Conservation (phyloP, 2,797 vertebrate genomes). For the Lacerta bilineata region DNA sequence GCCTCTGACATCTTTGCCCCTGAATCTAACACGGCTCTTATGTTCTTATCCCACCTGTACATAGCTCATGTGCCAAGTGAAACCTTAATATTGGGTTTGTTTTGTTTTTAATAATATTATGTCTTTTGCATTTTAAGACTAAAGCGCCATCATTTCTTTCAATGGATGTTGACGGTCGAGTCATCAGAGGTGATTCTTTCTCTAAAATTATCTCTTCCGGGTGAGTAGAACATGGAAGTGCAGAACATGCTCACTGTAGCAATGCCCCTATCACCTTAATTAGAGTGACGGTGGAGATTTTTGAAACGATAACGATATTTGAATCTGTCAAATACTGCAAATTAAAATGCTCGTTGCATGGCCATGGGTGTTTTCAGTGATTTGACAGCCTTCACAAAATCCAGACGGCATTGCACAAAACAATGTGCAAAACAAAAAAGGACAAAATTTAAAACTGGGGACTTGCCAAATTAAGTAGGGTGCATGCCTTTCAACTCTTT, state of each 20-base stretch:
- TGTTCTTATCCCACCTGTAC: not conserved
- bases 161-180: constrained; percentile 85
- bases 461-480: not conserved
- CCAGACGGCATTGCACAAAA: not conserved
- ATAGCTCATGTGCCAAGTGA: constrained; percentile 13
- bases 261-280: not conserved
- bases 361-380: not conserved
- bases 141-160: constrained; percentile 87
- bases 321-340: too few relatives aligned
- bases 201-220: constrained; percentile 89
- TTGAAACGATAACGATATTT: too few relatives aligned
- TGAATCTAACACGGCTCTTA: too few relatives aligned
- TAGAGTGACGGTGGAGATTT: not conserved
- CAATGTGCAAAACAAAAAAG: not conserved
- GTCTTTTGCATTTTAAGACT: constrained; percentile 71
- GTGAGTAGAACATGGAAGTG: constrained; percentile 71
- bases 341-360: not conserved
- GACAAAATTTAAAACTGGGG: not conserved
- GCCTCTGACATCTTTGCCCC: too few relatives aligned
- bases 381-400: not conserved
- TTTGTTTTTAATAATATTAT: constrained; percentile 4
- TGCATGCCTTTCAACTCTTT: not conserved
- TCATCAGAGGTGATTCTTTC: constrained; percentile 86
- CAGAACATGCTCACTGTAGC: not conserved
- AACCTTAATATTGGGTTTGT: not conserved